phyloP scores from a whole-genome alignment of 2,888 invertebrate genomes.

The Peribatodes rhomboidaria region DNA sequence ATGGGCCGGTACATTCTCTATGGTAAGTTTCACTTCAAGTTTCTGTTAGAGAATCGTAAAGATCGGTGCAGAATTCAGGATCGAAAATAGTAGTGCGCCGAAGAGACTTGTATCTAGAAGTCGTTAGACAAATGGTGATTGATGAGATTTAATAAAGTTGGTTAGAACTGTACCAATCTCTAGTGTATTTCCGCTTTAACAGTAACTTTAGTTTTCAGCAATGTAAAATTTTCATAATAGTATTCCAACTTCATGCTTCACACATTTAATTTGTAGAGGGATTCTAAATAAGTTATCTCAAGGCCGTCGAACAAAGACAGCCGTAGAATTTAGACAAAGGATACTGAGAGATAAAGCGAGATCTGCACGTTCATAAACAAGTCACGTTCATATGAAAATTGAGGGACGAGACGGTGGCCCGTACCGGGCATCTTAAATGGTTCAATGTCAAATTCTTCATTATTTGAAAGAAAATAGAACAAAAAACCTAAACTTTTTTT shows the following conservation, averaged over 20 bases:
- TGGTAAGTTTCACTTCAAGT: conserved; percentile 77
- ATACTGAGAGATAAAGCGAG: conserved; percentile 28
- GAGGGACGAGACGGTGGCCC: conserved; percentile 4
- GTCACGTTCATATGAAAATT: conserved; percentile 36
- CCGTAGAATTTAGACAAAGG: conserved; percentile 32
- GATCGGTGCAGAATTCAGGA: background rate
- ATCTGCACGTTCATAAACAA: conserved; percentile 27
- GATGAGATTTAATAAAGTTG: too few relatives aligned
- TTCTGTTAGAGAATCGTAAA: background rate
- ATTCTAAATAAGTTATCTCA: conserved; percentile 25
- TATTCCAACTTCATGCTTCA: background rate
- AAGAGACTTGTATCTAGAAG: too few relatives aligned
- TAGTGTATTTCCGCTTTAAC: too few relatives aligned
- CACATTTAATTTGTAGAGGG: background rate
- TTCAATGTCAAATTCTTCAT: conserved; percentile 32
- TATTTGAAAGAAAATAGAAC: background rate
- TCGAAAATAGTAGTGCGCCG: background rate
- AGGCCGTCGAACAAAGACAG: conserved; percentile 25
- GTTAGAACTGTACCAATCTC: too few relatives aligned
- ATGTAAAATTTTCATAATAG: background rate
- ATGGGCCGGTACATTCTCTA: conserved; percentile 96
- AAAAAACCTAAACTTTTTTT: too few relatives aligned
- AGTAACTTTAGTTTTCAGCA: too few relatives aligned
- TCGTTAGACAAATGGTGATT: too few relatives aligned
- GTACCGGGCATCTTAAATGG: conserved; percentile 18